Evolutionary conservation across 2,888 invertebrate species (phyloP), one percentile per base, ranked within the genome.

Genomic region (Polydrusus cervinus): DNA sequence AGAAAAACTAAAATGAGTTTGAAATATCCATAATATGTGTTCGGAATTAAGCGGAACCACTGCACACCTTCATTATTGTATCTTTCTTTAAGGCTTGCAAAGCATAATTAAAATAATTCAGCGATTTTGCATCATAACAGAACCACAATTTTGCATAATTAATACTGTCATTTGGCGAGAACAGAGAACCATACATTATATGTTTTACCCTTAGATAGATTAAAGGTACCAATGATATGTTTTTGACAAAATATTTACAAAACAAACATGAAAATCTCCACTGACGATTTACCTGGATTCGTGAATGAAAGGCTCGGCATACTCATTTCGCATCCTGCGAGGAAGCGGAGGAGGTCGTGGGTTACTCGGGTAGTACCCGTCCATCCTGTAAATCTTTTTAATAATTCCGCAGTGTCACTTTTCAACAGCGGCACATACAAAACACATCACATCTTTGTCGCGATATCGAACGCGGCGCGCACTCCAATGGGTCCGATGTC

Each of bases 271-370:
- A 30, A 30, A 34, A 55, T 34, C 34, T 34, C 0, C 30, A 34
- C 14, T 3, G 55, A 55, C 34, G 9, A 55, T 38, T 83, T 87
- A 87, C 87, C 87, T 88, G 82, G 84, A 84, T 79, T 88, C 87
- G 84, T 91, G 91, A 80, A 90, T 89, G 87, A 91, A 91, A 82
- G 91, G 92, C 84, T 91, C 91, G 49, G 91, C 91, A 83, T 91
- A 91, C 86, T 91, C 91, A 86, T 91, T 91, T 84, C 91, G 87
- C 82, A 91, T 90, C 85, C 91, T 90, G 78, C 91, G 88, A 76
- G 91, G 90, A 78, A 91, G 89, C 80, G 91, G 89, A 78, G 91
- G 91, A 80, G 91, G 91, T 80, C 91, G 89, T 78, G 91, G 90
- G 67, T 90, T 89, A 89, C 91, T 90, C 78, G 91, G 90, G 66